Percentiles rank a stretch among this genome's conserved stretches.
phyloP scores from a whole-genome alignment of 2,113 vertebrate species.

The western clawed frog (Xenopus tropicalis) region DNA sequence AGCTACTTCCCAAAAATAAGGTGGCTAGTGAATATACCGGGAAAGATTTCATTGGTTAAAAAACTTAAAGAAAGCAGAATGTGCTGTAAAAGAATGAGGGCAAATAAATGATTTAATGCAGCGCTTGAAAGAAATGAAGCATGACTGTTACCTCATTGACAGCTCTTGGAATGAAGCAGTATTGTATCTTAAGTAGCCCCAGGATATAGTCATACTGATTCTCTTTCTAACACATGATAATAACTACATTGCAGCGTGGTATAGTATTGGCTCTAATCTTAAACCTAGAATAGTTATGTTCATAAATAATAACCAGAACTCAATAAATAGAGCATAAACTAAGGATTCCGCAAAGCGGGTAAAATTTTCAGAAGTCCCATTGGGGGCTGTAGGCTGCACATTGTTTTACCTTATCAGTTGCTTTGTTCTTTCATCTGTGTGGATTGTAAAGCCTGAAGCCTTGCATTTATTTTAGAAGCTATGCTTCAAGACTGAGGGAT shows the following conservation, averaged over 20 bases:
- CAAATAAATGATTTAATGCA: constrained; percentile 8
- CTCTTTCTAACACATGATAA: constrained; percentile 4
- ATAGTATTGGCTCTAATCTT: too few species aligned
- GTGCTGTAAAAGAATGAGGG: background rate
- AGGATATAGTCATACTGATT: constrained; percentile 5
- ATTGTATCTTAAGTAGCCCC: constrained; percentile 17
- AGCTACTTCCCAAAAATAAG: background rate
- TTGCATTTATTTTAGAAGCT: too few species aligned
- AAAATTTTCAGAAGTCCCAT: too few species aligned
- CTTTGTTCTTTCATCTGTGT: too few species aligned
- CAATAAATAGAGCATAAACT: too few species aligned
- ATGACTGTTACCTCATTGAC: constrained; percentile 3
- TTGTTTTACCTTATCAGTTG: too few species aligned
- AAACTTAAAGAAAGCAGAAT: background rate
- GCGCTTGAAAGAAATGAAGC: constrained; percentile 15
- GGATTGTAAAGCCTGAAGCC: too few species aligned
- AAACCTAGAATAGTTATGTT: too few species aligned
- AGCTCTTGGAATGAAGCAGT: background rate
- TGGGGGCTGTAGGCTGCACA: too few species aligned
- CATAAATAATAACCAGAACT: too few species aligned
- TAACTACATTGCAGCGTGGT: background rate
- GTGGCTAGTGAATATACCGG: background rate
- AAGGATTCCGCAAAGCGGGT: too few species aligned
- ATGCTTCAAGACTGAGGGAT: too few species aligned
- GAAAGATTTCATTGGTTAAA: background rate